Evolutionary conservation across 2,888 invertebrate species (phyloP).

Genomic region (Pachydiplax longipennis): DNA sequence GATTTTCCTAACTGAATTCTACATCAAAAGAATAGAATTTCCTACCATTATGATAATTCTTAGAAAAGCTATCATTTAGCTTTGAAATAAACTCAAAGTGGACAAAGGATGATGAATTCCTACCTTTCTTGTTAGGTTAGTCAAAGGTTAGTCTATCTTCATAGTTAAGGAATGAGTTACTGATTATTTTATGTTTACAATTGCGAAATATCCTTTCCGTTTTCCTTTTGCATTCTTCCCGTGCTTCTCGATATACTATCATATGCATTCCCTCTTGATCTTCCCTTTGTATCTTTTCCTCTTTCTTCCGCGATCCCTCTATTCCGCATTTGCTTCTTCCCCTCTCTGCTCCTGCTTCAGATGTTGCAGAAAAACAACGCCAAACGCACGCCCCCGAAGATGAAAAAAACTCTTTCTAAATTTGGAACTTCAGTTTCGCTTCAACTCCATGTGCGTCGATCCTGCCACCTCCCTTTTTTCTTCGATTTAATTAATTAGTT

Average conservation of each 20-base stretch:
- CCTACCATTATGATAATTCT: too few species aligned
- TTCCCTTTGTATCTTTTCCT: neutral
- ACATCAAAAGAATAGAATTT: too few species aligned
- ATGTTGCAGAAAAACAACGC: neutral
- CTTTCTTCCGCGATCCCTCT: neutral
- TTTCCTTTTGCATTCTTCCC: neutral
- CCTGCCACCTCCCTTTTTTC: neutral
- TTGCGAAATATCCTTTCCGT: too few species aligned
- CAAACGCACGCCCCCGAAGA: neutral
- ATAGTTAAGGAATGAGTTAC: too few species aligned
- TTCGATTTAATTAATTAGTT: too few species aligned
- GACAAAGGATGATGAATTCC: too few species aligned
- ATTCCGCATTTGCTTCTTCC: neutral
- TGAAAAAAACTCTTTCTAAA: neutral
- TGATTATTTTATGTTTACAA: too few species aligned
- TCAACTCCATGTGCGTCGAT: neutral
- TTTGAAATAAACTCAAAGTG: too few species aligned
- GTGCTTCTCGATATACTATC: neutral
- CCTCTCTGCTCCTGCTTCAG: neutral
- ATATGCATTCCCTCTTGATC: neutral
- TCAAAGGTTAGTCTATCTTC: too few species aligned
- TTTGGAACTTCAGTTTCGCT: neutral
- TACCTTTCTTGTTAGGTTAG: too few species aligned
- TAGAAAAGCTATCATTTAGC: too few species aligned
- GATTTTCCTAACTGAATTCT: too few species aligned